Evolutionary conservation across 2,888 invertebrate genomes (phyloP), one percentile per base, ranked within the genome.

Genomic region (Alsophila aescularia): DNA sequence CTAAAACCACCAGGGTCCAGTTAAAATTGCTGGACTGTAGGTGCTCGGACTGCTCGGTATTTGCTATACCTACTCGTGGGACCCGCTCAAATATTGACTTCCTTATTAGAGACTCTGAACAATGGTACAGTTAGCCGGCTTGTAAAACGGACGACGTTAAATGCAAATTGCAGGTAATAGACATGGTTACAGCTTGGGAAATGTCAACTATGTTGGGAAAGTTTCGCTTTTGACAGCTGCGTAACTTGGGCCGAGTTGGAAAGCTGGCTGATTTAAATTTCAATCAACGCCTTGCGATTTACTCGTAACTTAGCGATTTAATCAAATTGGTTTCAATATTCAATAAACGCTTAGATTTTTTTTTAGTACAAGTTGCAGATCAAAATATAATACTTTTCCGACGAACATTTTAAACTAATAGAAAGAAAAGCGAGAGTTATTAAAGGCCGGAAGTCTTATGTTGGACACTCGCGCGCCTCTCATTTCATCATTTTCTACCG

Each of bases 61-160:
- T 79, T 78, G 67, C 70, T 62, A 69, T 60, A 45, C 18, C 34
- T 54, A 42, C 60, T 60, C 61, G 65, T 64, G 52, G 69, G 77
- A 72, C 74, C 78, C 70, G 72, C 79, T 75, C 82, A 86, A 90
- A 90, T 85, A 86, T 89, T 89, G 75, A 85, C 90, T 90, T 90
- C 90, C 90, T 90, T 84, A 87, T 90, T 89, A 88, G 81, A 73
- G 68, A 70, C 73, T 69, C 64, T 72, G 79, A 89, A 87, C 88
- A 87, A 88, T 85, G 69, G 79, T 73, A 77, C 81, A 68, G 79
- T 77, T 81, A 79, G 75, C 67, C 63, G 42, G 65, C 65, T 81
- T 78, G 81, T 83, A 79, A 83, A 85, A 75, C 71, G 72, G 73
- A 79, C 75, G 70, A 67, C 66, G 73, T 79, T 73, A 82, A 79